Percentiles rank a stretch among this genome's conserved stretches.
phyloP scores from a whole-genome alignment of 2,888 invertebrate species.

The Aphidius colemani region DNA sequence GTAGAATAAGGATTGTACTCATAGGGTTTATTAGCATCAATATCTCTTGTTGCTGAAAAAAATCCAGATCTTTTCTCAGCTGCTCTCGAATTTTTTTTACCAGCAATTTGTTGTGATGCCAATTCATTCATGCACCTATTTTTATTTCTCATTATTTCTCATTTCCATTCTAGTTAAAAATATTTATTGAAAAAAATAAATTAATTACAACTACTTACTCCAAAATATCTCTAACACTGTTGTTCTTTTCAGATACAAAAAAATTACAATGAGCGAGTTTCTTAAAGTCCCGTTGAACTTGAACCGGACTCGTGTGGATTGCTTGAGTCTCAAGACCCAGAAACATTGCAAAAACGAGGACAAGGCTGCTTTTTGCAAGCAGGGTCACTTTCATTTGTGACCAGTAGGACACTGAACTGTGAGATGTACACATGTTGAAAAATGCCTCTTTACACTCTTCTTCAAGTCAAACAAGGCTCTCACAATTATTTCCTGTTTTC shows the following conservation, averaged over 20 bases:
- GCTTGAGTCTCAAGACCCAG: conserved; percentile 24
- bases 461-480: background rate
- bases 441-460: conserved; percentile 4
- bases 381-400: conserved; percentile 24
- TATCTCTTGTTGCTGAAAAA: background rate
- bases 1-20: background rate
- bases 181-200: background rate
- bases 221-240: conserved; percentile 47
- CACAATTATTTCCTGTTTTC: no score
- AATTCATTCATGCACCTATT: conserved; percentile 49
- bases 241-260: conserved; percentile 34
- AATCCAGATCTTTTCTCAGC: conserved; percentile 8
- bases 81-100: conserved; percentile 30
- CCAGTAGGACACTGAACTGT: conserved; percentile 27
- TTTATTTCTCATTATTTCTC: background rate
- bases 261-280: conserved; percentile 30
- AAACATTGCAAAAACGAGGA: conserved; percentile 25
- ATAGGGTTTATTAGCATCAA: background rate
- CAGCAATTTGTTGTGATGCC: conserved; percentile 26
- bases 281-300: conserved; percentile 26
- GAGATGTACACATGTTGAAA: conserved; percentile 18
- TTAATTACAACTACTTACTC: conserved; percentile 40
- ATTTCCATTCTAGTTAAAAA: no score
- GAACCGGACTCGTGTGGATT: conserved; percentile 25
- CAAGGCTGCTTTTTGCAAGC: conserved; percentile 26